phyloP scores from a whole-genome alignment of 2,113 vertebrate genomes.

The Actenoides hombroni region DNA sequence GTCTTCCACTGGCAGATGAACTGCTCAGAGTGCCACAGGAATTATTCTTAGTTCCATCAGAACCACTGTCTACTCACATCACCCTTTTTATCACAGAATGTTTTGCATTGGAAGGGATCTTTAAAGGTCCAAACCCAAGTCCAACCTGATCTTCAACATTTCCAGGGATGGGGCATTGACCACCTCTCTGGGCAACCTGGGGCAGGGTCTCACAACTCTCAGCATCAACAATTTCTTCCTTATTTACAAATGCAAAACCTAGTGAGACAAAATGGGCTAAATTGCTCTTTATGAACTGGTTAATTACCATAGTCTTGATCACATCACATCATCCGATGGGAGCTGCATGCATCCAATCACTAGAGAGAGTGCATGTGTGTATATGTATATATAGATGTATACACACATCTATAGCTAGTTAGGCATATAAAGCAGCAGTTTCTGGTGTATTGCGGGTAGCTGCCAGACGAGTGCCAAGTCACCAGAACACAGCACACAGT shows the following conservation, averaged over 20 bases:
- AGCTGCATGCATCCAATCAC: neutral
- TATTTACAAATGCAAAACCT: neutral
- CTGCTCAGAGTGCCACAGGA: fast-evolving
- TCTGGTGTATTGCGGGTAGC: neutral
- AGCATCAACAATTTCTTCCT: too few relatives aligned
- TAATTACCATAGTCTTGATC: too few relatives aligned
- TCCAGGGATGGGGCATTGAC: too few relatives aligned
- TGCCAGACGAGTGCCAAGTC: neutral
- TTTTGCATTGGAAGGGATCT: too few relatives aligned
- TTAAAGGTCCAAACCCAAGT: too few relatives aligned
- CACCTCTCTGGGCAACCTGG: too few relatives aligned
- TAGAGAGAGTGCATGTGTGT: neutral
- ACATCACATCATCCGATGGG: neutral
- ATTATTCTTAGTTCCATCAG: neutral
- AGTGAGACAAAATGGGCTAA: neutral
- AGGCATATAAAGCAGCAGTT: neutral
- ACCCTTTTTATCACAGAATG: neutral
- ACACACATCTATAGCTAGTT: neutral
- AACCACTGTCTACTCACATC: neutral
- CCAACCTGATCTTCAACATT: too few relatives aligned
- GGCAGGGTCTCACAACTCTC: too few relatives aligned
- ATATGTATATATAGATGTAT: too few relatives aligned
- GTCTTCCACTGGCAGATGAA: neutral
- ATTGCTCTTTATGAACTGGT: neutral
- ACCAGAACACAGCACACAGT: neutral